Conservation (phyloP, 2,797 vertebrate genomes). For the Echeneis naucrates region DNA sequence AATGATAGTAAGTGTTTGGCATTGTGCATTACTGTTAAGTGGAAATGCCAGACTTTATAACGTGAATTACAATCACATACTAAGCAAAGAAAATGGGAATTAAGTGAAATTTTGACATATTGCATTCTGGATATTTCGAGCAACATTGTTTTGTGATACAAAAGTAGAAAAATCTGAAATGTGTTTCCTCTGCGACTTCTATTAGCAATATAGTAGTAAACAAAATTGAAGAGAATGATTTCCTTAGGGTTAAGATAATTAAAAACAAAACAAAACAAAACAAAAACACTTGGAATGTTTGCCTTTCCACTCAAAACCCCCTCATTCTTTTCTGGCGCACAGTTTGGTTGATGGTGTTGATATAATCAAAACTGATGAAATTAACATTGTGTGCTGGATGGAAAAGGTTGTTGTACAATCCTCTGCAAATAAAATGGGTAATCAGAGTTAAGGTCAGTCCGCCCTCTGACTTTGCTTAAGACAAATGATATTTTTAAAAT, state of each 20-base stretch:
- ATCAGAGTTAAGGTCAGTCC: not conserved
- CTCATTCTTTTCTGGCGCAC: not conserved
- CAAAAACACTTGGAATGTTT: not conserved
- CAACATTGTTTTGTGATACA: constrained; percentile 22
- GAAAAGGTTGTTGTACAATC: not conserved
- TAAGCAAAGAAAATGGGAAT: constrained; percentile 9
- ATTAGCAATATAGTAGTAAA: constrained; percentile 23
- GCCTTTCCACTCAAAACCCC: constrained; percentile 2
- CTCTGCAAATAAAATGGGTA: constrained; percentile 2
- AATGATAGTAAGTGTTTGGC: constrained; percentile 14
- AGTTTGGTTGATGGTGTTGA: not conserved
- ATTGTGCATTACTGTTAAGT: constrained; percentile 10
- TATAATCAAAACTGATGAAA: not conserved
- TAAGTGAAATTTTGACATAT: constrained; percentile 11
- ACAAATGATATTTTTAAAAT: constrained; percentile 5
- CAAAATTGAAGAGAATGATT: constrained; percentile 33
- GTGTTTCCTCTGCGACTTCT: constrained; percentile 25
- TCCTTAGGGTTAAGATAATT: constrained; percentile 17
- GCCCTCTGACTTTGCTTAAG: not conserved
- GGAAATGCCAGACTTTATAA: constrained; percentile 9
- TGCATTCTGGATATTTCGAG: constrained; percentile 16
- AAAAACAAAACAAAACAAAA: too few species aligned
- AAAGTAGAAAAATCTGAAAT: constrained; percentile 35
- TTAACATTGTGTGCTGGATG: not conserved
- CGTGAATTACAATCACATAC: not conserved